Percentiles rank a stretch among this genome's conserved stretches.
phyloP scores from a whole-genome alignment of 35 echinoderm and acorn worm species.

The Diadema setosum region DNA sequence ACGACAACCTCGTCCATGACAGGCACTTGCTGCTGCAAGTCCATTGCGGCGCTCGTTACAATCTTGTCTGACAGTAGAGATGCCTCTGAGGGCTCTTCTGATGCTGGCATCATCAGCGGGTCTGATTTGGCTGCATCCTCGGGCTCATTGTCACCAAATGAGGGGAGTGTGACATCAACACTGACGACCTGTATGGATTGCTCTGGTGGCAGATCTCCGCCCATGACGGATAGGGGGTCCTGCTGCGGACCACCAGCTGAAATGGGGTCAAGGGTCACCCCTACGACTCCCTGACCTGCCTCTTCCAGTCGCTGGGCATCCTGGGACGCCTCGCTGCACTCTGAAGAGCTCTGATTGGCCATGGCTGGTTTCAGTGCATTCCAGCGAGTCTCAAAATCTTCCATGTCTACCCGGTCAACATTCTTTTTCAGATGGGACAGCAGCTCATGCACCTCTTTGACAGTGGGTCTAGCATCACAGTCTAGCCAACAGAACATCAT shows the following conservation, averaged over 20 bases:
- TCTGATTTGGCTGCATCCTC: not conserved
- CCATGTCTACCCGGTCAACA: slow-evolving; percentile 62
- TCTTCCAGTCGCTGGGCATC: slow-evolving; percentile 11
- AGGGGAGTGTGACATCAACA: not conserved
- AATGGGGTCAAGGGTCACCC: too few species aligned
- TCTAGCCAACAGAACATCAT: slow-evolving; percentile 97
- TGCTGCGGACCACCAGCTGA: not conserved
- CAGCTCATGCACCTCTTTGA: slow-evolving; percentile 77
- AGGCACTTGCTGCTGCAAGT: not conserved
- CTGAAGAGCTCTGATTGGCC: slow-evolving; percentile 43
- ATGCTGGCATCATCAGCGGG: not conserved
- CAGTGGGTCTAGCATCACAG: slow-evolving; percentile 56
- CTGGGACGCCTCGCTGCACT: slow-evolving; percentile 47
- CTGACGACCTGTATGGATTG: not conserved
- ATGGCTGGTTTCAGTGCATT: slow-evolving; percentile 59
- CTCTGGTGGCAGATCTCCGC: not conserved
- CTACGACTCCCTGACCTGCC: not conserved
- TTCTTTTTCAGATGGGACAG: slow-evolving; percentile 64
- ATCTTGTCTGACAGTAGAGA: not conserved
- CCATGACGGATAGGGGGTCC: not conserved
- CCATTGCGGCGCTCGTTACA: not conserved
- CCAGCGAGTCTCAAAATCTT: slow-evolving; percentile 78
- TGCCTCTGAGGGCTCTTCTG: not conserved
- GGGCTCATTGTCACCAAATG: not conserved
- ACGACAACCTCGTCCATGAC: not conserved